Evolutionary conservation across 2,888 invertebrate species (phyloP).

Genomic region (Drosophila borborema): DNA sequence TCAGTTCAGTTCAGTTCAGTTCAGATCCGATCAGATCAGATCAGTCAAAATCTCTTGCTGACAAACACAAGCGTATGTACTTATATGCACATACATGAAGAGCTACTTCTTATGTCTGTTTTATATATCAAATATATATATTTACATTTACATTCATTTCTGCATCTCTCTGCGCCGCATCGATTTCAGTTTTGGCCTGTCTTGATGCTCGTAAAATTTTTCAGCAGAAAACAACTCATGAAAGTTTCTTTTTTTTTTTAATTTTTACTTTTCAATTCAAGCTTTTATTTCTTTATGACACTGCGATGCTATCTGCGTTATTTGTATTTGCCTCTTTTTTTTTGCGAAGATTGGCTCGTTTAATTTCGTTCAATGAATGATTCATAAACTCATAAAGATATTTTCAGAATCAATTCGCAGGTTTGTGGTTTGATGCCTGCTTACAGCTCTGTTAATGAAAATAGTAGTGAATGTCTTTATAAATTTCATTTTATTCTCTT

Average conservation of each 20-base stretch:
- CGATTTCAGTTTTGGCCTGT: constrained; percentile 15
- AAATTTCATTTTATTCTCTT: background rate
- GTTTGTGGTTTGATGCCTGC: background rate
- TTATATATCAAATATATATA: background rate
- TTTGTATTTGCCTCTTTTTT: constrained; percentile 16
- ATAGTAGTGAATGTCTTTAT: background rate
- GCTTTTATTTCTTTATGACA: constrained; percentile 58
- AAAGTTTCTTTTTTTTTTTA: constrained; percentile 50
- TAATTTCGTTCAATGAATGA: constrained; percentile 59
- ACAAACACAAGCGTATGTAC: background rate
- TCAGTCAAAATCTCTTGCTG: constrained; percentile 17
- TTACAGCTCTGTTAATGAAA: background rate
- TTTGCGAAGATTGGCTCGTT: constrained; percentile 51
- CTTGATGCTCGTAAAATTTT: constrained; percentile 60
- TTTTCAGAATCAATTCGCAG: constrained; percentile 22
- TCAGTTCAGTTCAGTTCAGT: constrained; percentile 5
- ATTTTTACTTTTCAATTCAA: constrained; percentile 18
- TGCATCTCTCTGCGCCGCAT: constrained; percentile 16
- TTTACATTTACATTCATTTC: constrained; percentile 27
- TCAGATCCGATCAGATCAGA: constrained; percentile 5
- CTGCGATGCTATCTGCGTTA: constrained; percentile 63
- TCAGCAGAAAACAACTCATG: constrained; percentile 70
- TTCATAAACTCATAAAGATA: constrained; percentile 60
- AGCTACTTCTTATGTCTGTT: background rate
- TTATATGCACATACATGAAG: background rate